A percentile compares a stretch with the other conserved stretches of the same genome.
phyloP scores from a whole-genome alignment of 1,140 invertebrate genomes.

The Trissolcus basalis region DNA sequence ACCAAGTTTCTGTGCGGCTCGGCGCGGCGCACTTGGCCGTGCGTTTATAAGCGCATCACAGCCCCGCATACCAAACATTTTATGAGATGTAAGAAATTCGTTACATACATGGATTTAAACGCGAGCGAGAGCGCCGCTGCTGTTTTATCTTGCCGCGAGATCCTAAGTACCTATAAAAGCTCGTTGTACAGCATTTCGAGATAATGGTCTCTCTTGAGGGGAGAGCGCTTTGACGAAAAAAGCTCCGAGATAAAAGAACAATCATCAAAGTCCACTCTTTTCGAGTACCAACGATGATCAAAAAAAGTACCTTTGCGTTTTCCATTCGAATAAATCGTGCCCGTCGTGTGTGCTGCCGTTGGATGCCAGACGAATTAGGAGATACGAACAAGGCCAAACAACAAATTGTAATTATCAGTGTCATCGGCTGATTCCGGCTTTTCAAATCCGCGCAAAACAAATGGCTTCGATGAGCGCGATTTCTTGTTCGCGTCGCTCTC shows the following conservation, averaged over 20 bases:
- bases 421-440: no score
- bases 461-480: no score
- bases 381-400: slow-evolving; percentile 2
- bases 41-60: slow-evolving; percentile 24
- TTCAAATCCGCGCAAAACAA: no score
- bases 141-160: slow-evolving; percentile 55
- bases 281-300: slow-evolving; percentile 16
- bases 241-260: slow-evolving; percentile 37
- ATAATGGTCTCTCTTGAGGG: slow-evolving; percentile 43
- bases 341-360: neutral
- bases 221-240: slow-evolving; percentile 16
- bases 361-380: neutral
- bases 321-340: neutral
- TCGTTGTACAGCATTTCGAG: slow-evolving; percentile 48
- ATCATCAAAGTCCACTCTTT: slow-evolving; percentile 37
- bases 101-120: slow-evolving; percentile 58
- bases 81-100: slow-evolving; percentile 55
- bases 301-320: slow-evolving; percentile 20
- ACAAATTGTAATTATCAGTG: no score
- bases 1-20: slow-evolving; percentile 33
- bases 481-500: no score
- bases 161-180: slow-evolving; percentile 56
- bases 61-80: slow-evolving; percentile 42
- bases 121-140: slow-evolving; percentile 36
- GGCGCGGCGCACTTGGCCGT: slow-evolving; percentile 27